Base-by-base conservation (phyloP, 2,113 vertebrate species). In the Pseudopodoces humilis region DNA sequence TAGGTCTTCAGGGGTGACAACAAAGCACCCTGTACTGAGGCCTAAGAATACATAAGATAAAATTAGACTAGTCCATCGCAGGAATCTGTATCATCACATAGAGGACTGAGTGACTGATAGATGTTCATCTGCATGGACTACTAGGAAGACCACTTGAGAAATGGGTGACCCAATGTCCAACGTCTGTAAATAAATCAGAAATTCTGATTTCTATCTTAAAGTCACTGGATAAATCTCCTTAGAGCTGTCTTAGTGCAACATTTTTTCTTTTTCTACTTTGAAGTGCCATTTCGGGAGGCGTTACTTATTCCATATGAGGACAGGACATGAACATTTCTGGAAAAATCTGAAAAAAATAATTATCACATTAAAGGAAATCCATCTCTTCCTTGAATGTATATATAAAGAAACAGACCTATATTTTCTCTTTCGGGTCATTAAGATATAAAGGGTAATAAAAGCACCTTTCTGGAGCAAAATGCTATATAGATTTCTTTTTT, bases 401-500 rank as follows among this genome's bases (percentile, higher is more conserved):
- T 22, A 27, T 2, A 85, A 37, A 88, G 19, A 46, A 65, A 31
- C 10, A 77, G 17, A 70, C 8, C 24, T 3, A 33, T 53, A 5
- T 79, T 91, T 83, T 35, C 19, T 70, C 8, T 67, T 80, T 50
- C 24, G 20, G 21, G 52, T 19, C 10, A 70, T 62, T 60, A 94
- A 77, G 35, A 90, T 37, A 62, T 64, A 72, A 78, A 76, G 82
- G 11, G 5, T 35, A 74, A 68, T 78, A 50, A 64, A 81, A 76
- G 6, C 13, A 52, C 13, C 28, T 9, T 59, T 92, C 53, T 63
- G 24, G 33, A 75, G 33, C 6, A 77, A 86, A 69, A 77, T 70
- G 22, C 7, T 91, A 28, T 80, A 93, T 83, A 87, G 91, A 85
- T 92, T 94, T 90, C 31, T 93, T 64, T 76, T 65, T 50, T 21